phyloP scores from a whole-genome alignment of 2,888 invertebrate species.

The Drosophila pseudotalamancana region DNA sequence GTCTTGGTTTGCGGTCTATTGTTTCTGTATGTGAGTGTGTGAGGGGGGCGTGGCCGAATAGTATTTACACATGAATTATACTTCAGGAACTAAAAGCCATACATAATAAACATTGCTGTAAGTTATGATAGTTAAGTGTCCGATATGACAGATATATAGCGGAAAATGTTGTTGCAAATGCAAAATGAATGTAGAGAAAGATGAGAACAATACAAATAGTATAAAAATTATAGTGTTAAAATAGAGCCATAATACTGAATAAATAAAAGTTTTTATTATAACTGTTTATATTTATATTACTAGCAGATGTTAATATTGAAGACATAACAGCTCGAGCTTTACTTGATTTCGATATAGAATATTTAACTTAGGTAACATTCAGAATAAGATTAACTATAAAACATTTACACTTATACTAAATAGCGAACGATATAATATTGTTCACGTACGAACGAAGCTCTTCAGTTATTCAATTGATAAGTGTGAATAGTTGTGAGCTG shows the following conservation, averaged over 20 bases:
- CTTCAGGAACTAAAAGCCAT: conserved; percentile 30
- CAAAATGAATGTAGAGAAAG: not conserved
- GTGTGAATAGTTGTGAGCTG: too few relatives aligned
- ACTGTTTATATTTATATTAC: too few relatives aligned
- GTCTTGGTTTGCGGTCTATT: conserved; percentile 56
- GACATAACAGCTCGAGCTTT: too few relatives aligned
- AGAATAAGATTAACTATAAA: too few relatives aligned
- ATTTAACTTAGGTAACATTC: too few relatives aligned
- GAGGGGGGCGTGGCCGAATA: not conserved
- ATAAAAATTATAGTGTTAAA: not conserved
- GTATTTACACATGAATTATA: conserved; percentile 8
- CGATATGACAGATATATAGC: conserved; percentile 3
- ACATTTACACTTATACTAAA: too few relatives aligned
- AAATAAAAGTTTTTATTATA: too few relatives aligned
- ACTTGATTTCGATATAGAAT: not conserved
- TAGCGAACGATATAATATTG: too few relatives aligned
- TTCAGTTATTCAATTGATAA: too few relatives aligned
- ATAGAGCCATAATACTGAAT: too few relatives aligned
- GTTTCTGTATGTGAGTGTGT: conserved; percentile 26
- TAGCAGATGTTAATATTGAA: too few relatives aligned
- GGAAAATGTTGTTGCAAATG: not conserved
- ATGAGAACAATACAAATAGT: not conserved
- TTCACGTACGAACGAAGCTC: too few relatives aligned
- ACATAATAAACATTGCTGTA: conserved; percentile 25
- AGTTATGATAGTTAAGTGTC: conserved; percentile 17